Evolutionary conservation across 2,797 vertebrate genomes (phyloP), one percentile per base, ranked within the genome.

Genomic region (Pyrocephalus nanus): DNA sequence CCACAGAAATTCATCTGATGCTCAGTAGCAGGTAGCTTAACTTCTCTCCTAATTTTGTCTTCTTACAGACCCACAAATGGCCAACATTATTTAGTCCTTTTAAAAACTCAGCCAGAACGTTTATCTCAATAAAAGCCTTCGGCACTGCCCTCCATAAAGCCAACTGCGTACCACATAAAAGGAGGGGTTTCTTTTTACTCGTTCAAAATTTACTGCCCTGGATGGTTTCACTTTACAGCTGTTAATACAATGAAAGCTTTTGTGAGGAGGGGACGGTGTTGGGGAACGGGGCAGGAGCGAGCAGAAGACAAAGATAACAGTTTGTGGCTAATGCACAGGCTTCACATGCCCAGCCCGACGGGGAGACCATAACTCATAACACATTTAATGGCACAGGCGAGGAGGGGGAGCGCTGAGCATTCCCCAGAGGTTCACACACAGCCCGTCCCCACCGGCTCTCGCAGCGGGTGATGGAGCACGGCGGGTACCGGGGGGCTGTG

Each of bases 81-180:
- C 72, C 89, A 73, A 65, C 34, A 25, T 92, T 88, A 90, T 93
- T 94, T 70, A 94, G 71, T 50, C 85, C 90, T 90, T 94, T 95
- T 88, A 94, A 94, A 93, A 91, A 62, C 87, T 72, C 92, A 86
- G 70, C 67, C 29, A 8, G 50, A 93, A 76, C 27, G 4, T 94
- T 95, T 96, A 92, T 96, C 90, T 93, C 94, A 84, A 18, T 93
- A 82, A 93, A 66, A 16, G 51, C 92, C 90, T 88, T 87, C 20
- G 57, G 82, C 69, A 19, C 57, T 74, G 73, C 76, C 92, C 85
- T 81, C 77, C 73, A 53, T 75, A 91, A 95, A 92, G 78, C 55
- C 78, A 85, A 27, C 82, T 88, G 55, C 61, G 18, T 2, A 51
- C 67, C 74, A 66, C 76, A 84, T 86, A 85, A 93, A 95, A 92